phyloP scores from a whole-genome alignment of 1,140 invertebrate species.

The Aphelinus atriplicis region DNA sequence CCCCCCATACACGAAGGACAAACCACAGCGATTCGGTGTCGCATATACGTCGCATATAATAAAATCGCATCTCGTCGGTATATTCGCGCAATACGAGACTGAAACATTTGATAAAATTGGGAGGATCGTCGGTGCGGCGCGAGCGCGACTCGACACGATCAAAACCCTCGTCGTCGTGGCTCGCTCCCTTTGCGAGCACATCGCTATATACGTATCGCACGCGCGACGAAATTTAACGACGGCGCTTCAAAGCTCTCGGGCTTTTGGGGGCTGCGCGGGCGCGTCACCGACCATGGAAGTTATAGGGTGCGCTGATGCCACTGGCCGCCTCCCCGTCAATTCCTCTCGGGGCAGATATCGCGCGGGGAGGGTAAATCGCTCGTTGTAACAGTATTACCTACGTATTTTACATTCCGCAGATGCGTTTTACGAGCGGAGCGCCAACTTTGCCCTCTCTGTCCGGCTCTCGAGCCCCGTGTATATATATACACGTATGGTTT shows the following conservation, averaged over 20 bases:
- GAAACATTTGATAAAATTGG: conserved; percentile 18
- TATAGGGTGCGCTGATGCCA: conserved; percentile 30
- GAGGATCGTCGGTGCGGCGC: background rate
- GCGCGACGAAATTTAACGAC: conserved; percentile 40
- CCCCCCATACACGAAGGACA: too few relatives aligned
- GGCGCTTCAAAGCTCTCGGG: conserved; percentile 26
- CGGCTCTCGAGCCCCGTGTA: conserved; percentile 35
- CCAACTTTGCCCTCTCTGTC: conserved; percentile 47
- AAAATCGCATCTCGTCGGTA: too few relatives aligned
- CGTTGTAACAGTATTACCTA: conserved; percentile 56
- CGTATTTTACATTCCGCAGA: conserved; percentile 59
- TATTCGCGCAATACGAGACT: background rate
- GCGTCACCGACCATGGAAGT: conserved; percentile 45
- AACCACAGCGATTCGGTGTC: too few relatives aligned
- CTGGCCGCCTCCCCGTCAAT: background rate
- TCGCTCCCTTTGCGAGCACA: background rate
- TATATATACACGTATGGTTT: conserved; percentile 37
- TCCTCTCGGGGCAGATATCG: conserved; percentile 2
- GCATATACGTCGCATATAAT: too few relatives aligned
- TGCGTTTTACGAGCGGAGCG: conserved; percentile 54
- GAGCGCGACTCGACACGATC: conserved; percentile 1
- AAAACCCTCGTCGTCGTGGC: conserved; percentile 1
- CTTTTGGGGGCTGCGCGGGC: conserved; percentile 28
- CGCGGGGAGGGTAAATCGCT: conserved; percentile 46
- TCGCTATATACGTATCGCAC: background rate